These are phyloP conservation scores for Datnioides undecimradiatus DNA, from an alignment of 2,113 vertebrate species.

Conservation along the genomic window DNA sequence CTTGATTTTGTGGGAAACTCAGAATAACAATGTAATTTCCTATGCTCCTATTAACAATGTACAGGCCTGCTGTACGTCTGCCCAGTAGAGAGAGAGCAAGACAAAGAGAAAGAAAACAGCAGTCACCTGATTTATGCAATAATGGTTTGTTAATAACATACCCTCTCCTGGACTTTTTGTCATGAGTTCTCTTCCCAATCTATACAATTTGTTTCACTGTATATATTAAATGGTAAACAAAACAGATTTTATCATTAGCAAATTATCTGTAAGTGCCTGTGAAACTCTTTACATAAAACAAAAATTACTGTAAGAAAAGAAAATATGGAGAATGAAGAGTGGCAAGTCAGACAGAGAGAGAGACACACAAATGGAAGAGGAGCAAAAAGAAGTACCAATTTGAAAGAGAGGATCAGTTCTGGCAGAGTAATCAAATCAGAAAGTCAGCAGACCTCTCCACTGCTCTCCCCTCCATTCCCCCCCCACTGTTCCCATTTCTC, in stretches of 20 bases:
- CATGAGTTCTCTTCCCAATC: slow-evolving; percentile 5
- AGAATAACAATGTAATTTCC: slow-evolving; percentile 61
- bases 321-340: slow-evolving; percentile 25
- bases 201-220: neutral
- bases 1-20: slow-evolving; percentile 47
- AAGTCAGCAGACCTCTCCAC: slow-evolving; percentile 71
- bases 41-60: slow-evolving; percentile 43
- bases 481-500: slow-evolving; percentile 55
- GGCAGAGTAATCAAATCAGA: slow-evolving; percentile 78
- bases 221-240: neutral
- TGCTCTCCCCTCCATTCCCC: slow-evolving; percentile 54
- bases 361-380: slow-evolving; percentile 30
- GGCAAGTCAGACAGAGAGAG: slow-evolving; percentile 40
- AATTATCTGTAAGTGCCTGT: neutral
- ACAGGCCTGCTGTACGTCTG: slow-evolving; percentile 42
- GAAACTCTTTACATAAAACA: slow-evolving; percentile 1
- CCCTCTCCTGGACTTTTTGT: slow-evolving; percentile 17
- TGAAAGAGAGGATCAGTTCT: slow-evolving; percentile 74
- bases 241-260: neutral
- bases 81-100: slow-evolving; percentile 13
- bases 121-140: slow-evolving; percentile 50
- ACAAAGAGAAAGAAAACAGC: slow-evolving; percentile 16
- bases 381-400: slow-evolving; percentile 60
- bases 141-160: slow-evolving; percentile 50
- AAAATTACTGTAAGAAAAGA: slow-evolving; percentile 17